These are phyloP conservation scores for Nomada ferruginata DNA, from an alignment of 2,888 invertebrate species.

Conservation along the genomic window DNA sequence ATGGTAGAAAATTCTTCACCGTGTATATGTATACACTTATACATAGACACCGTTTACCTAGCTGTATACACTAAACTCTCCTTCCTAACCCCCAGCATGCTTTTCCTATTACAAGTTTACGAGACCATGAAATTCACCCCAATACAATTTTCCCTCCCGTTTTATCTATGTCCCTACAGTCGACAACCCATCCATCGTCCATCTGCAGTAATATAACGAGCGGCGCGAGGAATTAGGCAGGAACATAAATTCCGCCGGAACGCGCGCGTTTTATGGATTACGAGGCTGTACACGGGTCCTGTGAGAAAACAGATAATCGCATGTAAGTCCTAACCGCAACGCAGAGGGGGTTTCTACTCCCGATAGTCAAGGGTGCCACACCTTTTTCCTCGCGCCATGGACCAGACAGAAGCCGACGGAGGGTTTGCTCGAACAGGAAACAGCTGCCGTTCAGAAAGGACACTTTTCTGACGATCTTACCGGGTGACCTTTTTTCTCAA, in stretches of 20 bases:
- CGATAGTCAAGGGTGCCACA: constrained; percentile 40
- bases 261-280: constrained; percentile 65
- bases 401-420: neutral
- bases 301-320: constrained; percentile 54
- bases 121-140: neutral
- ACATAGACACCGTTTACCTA: too few species aligned
- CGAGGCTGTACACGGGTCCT: constrained; percentile 34
- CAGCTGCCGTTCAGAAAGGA: constrained; percentile 74
- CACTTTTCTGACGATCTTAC: constrained; percentile 72
- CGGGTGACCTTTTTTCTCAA: constrained; percentile 25
- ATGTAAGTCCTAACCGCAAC: constrained; percentile 61
- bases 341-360: constrained; percentile 32
- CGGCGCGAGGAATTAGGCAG: constrained; percentile 65
- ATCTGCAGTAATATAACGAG: constrained; percentile 46
- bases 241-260: constrained; percentile 60
- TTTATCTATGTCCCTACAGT: neutral
- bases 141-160: neutral
- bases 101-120: neutral
- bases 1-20: neutral
- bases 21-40: too few species aligned
- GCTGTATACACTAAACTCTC: too few species aligned
- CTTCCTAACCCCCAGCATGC: too few species aligned
- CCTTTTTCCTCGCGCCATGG: constrained; percentile 14
- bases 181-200: constrained; percentile 16
- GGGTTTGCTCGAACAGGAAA: constrained; percentile 76